These are phyloP conservation scores for Periophthalmus modestus DNA, from an alignment of 2,113 vertebrate species.

Conservation along the genomic window DNA sequence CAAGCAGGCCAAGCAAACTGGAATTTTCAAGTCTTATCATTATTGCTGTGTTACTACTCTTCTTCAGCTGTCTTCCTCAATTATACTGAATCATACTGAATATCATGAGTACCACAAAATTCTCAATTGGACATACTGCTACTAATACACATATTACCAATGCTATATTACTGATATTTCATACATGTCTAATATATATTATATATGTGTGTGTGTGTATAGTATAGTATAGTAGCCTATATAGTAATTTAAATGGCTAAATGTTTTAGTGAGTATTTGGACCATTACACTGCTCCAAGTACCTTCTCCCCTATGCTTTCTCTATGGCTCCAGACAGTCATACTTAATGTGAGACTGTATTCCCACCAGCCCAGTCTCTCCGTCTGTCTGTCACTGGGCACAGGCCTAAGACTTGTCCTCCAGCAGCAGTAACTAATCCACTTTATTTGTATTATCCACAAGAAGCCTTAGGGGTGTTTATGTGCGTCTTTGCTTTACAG, in stretches of 20 bases:
- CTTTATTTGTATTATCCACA: slow-evolving; percentile 61
- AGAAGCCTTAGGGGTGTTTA: slow-evolving; percentile 64
- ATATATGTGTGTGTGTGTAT: too few species aligned
- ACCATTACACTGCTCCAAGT: slow-evolving; percentile 35
- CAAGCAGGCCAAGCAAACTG: not conserved
- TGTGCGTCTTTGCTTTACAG: slow-evolving; percentile 44
- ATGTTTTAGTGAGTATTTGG: not conserved
- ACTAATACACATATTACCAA: not conserved
- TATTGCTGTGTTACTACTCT: not conserved
- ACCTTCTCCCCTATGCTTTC: slow-evolving; percentile 39
- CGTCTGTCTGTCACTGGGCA: slow-evolving; percentile 37
- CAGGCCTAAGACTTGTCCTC: slow-evolving; percentile 44
- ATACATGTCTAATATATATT: too few species aligned
- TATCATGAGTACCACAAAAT: not conserved
- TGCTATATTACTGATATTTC: too few species aligned
- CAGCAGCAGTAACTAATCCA: slow-evolving; percentile 55
- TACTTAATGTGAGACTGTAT: slow-evolving; percentile 43
- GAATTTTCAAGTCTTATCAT: not conserved
- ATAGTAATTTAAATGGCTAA: too few species aligned
- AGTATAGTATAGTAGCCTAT: too few species aligned
- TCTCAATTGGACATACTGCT: not conserved
- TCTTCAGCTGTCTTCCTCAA: not conserved
- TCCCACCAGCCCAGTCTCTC: slow-evolving; percentile 47
- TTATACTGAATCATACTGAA: not conserved
- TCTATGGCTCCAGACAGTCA: slow-evolving; percentile 29